A percentile compares a stretch with the other conserved stretches of the same genome.
These are phyloP conservation scores for Campopleginae sp. DNA, from an alignment of 2,888 invertebrate genomes.

Conservation along the genomic window DNA sequence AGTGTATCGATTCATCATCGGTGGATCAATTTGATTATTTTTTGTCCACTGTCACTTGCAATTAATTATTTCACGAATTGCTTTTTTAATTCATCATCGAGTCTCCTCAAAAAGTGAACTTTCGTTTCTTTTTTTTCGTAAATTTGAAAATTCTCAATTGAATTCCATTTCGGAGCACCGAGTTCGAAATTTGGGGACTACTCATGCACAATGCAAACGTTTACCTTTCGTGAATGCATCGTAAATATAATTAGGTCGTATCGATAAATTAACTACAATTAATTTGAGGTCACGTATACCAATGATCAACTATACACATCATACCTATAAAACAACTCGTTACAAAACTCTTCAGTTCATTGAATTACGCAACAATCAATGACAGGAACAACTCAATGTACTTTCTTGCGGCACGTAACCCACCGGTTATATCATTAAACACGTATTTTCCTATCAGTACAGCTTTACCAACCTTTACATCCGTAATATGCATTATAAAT, in stretches of 20 bases:
- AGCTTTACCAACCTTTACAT: slow-evolving; percentile 5
- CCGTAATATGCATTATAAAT: background rate
- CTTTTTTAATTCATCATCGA: background rate
- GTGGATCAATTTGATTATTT: background rate
- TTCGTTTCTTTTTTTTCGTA: background rate
- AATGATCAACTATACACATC: background rate
- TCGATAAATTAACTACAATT: too few relatives aligned
- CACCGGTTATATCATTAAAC: slow-evolving; percentile 47
- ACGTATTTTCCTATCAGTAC: background rate
- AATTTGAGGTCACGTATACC: slow-evolving; percentile 1
- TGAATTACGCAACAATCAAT: slow-evolving; percentile 63
- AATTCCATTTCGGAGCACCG: background rate
- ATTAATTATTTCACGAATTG: background rate
- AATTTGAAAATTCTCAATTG: background rate
- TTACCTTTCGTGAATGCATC: background rate
- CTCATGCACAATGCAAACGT: background rate
- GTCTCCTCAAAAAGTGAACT: background rate
- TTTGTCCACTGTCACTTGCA: background rate
- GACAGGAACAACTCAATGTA: slow-evolving; percentile 51
- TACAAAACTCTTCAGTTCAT: slow-evolving; percentile 43
- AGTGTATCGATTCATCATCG: too few relatives aligned
- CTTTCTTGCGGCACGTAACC: slow-evolving; percentile 63
- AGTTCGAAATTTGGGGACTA: background rate
- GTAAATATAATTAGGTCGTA: background rate
- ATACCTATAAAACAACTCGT: slow-evolving; percentile 12